These are phyloP conservation scores for Rhabdomys pumilio DNA, from an alignment of 2,797 vertebrate species.

Conservation along the genomic window DNA sequence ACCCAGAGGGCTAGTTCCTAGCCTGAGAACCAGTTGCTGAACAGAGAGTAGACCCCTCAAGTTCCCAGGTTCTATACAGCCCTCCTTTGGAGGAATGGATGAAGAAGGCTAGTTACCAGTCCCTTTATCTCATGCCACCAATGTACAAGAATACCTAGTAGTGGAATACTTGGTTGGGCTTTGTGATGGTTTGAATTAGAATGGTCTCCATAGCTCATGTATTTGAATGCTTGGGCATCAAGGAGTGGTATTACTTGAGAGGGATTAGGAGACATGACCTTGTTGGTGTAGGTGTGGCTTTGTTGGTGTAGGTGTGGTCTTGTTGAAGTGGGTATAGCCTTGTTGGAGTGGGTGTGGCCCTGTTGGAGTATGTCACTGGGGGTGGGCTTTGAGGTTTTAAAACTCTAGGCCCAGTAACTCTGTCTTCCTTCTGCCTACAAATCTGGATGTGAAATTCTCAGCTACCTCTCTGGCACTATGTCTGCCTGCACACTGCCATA, in stretches of 20 bases:
- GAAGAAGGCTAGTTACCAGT: neutral
- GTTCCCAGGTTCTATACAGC: neutral
- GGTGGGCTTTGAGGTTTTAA: neutral
- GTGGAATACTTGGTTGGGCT: neutral
- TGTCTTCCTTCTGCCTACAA: neutral
- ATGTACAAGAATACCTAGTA: neutral
- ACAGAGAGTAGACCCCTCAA: neutral
- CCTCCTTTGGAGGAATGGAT: conserved; percentile 22
- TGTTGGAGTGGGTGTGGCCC: neutral
- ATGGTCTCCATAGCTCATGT: neutral
- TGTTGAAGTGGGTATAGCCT: neutral
- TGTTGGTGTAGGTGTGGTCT: neutral
- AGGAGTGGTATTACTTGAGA: neutral
- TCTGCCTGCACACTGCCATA: neutral
- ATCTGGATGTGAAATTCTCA: neutral
- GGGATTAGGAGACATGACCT: neutral
- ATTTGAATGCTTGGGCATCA: neutral
- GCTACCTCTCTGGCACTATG: neutral
- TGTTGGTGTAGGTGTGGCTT: neutral
- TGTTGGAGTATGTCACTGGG: neutral
- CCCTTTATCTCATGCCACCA: too few species aligned
- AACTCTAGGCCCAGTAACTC: neutral
- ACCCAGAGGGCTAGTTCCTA: neutral
- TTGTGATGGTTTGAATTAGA: neutral
- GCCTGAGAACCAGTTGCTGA: neutral